Base-by-base conservation (phyloP, 2,797 vertebrate species). In the Sebastes glaucus region DNA sequence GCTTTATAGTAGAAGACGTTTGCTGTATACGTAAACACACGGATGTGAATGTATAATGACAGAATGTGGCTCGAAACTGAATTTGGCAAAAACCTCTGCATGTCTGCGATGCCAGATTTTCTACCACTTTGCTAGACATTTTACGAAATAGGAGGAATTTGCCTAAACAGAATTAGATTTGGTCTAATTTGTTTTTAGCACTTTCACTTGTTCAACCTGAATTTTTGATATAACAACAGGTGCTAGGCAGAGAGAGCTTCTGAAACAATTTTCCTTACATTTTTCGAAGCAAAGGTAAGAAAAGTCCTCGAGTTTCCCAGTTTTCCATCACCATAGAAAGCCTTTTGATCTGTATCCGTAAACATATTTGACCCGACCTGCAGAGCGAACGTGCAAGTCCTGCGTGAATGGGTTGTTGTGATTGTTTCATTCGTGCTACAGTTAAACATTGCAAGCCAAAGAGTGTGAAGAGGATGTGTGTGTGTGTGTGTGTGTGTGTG, bases 381-480 rank as follows among this genome's bases (percentile, higher is more conserved):
- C 16, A 33, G 5, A 62, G 10, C 11, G 22, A 42, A 77, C 35
- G 28, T 42, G 11, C 11, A 61, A 16, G 62, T 70, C 57, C 52
- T 28, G 35, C 6, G n/a, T 35, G 28, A 38, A 2, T 3, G 32
- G 23, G 20, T 25, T 32, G 38, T 33, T 59, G 14, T 33, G 71
- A 71, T 60, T 65, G 38, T 76, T 80, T 68, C 4, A 30, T 64
- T 67, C 11, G 63, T 61, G 42, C 63, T 59, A n/a, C 16, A 83
- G 64, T 66, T 85, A 8, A 77, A 69, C 73, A 67, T 72, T 60
- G 75, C 72, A 83, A 91, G 87, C 90, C 89, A 91, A 92, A 93
- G 91, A 91, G 69, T 59, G 65, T 56, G 61, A 38, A 38, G 35
- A 71, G 74, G 30, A 42, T 70, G 69, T 59, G 65, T 59, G 61